A percentile compares a stretch with the other conserved stretches of the same genome.
phyloP scores from a whole-genome alignment of 2,113 vertebrate species.

The Podarcis muralis region DNA sequence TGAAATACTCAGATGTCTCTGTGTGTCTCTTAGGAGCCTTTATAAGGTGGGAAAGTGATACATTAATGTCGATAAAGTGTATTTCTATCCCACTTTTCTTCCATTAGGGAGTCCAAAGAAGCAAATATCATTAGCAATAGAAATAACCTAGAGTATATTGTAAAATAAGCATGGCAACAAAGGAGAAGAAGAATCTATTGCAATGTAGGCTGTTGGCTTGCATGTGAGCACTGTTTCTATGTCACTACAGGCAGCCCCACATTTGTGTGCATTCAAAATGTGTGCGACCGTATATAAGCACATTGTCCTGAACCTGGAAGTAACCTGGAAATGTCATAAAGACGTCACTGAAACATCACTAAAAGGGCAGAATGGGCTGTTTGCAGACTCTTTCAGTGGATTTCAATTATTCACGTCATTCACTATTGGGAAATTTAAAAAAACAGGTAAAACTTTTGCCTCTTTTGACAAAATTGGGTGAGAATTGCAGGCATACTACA shows the following conservation, averaged over 20 bases:
- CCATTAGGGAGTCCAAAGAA: background rate
- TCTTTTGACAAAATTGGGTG: no score
- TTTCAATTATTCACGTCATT: no score
- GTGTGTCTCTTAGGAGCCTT: background rate
- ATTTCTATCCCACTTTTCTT: background rate
- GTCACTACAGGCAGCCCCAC: background rate
- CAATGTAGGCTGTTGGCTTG: background rate
- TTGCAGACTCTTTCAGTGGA: no score
- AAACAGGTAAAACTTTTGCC: no score
- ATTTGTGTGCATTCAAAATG: no score
- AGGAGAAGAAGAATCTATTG: background rate
- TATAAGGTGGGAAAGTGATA: background rate
- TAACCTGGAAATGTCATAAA: no score
- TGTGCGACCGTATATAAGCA: no score
- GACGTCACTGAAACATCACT: no score
- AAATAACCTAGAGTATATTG: background rate
- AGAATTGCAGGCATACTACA: no score
- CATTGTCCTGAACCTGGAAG: no score
- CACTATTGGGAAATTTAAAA: no score
- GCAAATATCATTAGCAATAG: background rate
- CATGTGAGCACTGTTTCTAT: background rate
- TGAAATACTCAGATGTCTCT: slow-evolving; percentile 47
- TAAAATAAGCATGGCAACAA: background rate
- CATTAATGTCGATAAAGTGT: background rate
- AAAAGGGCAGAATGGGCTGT: no score